phyloP scores from a whole-genome alignment of 2,113 vertebrate species.

The Etheostoma spectabile region DNA sequence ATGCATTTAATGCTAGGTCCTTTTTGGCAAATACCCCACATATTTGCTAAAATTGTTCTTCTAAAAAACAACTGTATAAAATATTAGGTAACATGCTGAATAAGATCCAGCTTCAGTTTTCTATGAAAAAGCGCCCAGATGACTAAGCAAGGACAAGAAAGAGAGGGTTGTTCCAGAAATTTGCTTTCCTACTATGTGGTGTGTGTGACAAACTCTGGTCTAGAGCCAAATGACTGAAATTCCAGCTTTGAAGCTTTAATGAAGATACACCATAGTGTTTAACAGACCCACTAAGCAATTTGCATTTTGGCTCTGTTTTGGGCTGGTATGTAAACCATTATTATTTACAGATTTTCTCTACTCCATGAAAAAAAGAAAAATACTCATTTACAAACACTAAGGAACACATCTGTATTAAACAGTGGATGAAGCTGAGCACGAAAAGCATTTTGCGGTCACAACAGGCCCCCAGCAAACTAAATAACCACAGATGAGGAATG shows the following conservation, averaged over 20 bases:
- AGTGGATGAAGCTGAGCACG: conserved; percentile 76
- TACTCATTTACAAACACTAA: conserved; percentile 75
- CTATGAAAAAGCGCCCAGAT: conserved; percentile 31
- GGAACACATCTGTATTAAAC: conserved; percentile 76
- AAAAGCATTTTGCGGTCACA: conserved; percentile 83
- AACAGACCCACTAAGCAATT: conserved; percentile 79
- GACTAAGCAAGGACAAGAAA: conserved; percentile 51
- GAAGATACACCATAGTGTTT: conserved; percentile 81
- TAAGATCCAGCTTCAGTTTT: conserved; percentile 13
- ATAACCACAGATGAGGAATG: conserved; percentile 86
- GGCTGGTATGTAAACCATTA: conserved; percentile 80
- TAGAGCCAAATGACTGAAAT: conserved; percentile 75
- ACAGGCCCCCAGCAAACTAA: conserved; percentile 86
- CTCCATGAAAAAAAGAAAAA: conserved; percentile 74
- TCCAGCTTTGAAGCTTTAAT: conserved; percentile 85
- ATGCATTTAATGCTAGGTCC: conserved; percentile 22
- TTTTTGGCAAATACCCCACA: conserved; percentile 5
- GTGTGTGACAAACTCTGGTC: conserved; percentile 72
- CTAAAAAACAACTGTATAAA: conserved; percentile 1
- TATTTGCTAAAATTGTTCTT: conserved; percentile 17
- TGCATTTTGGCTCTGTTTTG: conserved; percentile 75
- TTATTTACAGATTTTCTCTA: conserved; percentile 83
- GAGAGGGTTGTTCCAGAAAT: conserved; percentile 23
- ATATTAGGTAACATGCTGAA: conserved; percentile 32
- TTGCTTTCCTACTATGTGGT: conserved; percentile 48